phyloP scores from a whole-genome alignment of 1,140 invertebrate species.

The Zelostemma sp. region DNA sequence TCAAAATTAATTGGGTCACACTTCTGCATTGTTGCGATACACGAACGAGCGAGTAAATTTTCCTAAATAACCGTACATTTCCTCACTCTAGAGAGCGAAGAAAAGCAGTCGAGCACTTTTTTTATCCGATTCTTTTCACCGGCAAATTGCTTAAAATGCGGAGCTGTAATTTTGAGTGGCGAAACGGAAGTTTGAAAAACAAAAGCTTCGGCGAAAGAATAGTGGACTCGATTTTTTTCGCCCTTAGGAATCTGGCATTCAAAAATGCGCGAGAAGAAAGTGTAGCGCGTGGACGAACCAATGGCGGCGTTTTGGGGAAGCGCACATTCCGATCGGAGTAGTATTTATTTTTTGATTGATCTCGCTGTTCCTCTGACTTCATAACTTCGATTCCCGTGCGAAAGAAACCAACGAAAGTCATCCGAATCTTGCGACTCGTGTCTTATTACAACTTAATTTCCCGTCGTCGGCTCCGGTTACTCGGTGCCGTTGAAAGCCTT shows the following conservation, averaged over 20 bases:
- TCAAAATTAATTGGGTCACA: conserved; percentile 39
- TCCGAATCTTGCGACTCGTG: conserved; percentile 17
- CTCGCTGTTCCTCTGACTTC: conserved; percentile 12
- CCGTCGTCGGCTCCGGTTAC: too few relatives aligned
- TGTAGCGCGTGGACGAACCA: conserved; percentile 1
- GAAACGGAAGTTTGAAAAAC: too few relatives aligned
- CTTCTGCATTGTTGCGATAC: background rate
- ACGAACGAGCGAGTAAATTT: background rate
- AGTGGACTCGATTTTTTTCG: background rate
- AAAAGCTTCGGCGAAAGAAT: too few relatives aligned
- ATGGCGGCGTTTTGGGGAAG: conserved; percentile 4
- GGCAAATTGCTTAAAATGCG: too few relatives aligned
- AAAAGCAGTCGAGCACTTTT: too few relatives aligned
- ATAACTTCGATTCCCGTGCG: conserved; percentile 3
- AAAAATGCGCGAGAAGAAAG: background rate
- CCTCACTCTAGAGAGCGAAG: too few relatives aligned
- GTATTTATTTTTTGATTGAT: conserved; percentile 23
- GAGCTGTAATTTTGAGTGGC: too few relatives aligned
- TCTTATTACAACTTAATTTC: conserved; percentile 38
- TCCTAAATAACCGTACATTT: too few relatives aligned
- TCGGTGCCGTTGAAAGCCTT: too few relatives aligned
- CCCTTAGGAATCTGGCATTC: background rate
- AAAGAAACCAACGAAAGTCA: conserved; percentile 1
- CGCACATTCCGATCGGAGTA: background rate
- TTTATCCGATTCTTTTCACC: too few relatives aligned